phyloP scores from a whole-genome alignment of 2,113 vertebrate species.

The Elachura formosa region DNA sequence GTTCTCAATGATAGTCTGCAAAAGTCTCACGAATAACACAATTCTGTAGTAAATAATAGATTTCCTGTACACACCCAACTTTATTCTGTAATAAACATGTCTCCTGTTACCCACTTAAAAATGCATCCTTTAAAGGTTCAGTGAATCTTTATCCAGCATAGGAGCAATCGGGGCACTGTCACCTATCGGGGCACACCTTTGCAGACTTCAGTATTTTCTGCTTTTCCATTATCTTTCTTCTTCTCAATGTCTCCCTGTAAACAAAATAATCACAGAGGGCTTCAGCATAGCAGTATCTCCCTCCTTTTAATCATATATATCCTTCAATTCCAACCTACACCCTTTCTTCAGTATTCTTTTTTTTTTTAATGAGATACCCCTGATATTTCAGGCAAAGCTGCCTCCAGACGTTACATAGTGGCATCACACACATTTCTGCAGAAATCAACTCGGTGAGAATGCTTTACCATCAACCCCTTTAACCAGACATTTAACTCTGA shows the following conservation, averaged over 20 bases:
- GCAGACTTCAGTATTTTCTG: neutral
- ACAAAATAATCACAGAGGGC: neutral
- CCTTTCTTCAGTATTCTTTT: neutral
- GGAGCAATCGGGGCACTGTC: neutral
- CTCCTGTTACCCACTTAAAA: neutral
- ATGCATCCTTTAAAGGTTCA: neutral
- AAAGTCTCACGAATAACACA: neutral
- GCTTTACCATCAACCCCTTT: neutral
- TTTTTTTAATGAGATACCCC: neutral
- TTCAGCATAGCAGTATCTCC: neutral
- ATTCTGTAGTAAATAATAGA: neutral
- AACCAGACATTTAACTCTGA: neutral
- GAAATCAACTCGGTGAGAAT: neutral
- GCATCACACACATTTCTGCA: neutral
- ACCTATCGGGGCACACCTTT: no score
- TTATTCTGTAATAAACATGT: neutral
- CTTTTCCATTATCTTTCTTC: neutral
- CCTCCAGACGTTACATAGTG: neutral
- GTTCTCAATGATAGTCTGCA: neutral
- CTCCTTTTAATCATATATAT: neutral
- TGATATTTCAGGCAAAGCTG: neutral
- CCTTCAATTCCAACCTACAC: neutral
- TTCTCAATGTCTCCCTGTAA: neutral
- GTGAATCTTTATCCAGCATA: neutral
- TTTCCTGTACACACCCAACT: neutral